Evolutionary conservation across 1,140 invertebrate species (phyloP).

Genomic region (Pinna nobilis): DNA sequence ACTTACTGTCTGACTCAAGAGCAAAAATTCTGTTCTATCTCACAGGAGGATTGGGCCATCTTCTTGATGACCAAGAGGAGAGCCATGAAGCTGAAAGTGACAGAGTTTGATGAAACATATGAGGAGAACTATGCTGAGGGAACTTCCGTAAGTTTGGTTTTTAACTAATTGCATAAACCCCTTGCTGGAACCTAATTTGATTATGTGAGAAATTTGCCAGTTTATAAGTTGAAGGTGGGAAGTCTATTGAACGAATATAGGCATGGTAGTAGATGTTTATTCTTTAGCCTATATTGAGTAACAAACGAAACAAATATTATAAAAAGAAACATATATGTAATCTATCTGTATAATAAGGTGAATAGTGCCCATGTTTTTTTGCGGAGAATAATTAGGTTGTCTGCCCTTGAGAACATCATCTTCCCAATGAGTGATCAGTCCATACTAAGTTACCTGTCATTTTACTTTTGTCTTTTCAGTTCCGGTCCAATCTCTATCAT

Average conservation of each 20-base stretch:
- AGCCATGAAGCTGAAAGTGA: slow-evolving; percentile 66
- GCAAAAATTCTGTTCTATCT: slow-evolving; percentile 7
- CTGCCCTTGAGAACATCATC: not conserved
- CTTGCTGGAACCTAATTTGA: not conserved
- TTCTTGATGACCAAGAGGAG: slow-evolving; percentile 66
- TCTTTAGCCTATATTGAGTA: too few species aligned
- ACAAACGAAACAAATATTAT: too few species aligned
- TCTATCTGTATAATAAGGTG: too few species aligned
- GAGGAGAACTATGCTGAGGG: slow-evolving; percentile 62
- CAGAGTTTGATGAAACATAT: slow-evolving; percentile 69
- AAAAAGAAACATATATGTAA: too few species aligned
- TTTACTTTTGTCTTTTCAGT: slow-evolving; percentile 64
- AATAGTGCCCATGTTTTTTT: too few species aligned
- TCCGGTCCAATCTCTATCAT: slow-evolving; percentile 74
- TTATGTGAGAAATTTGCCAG: not conserved
- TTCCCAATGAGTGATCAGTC: not conserved
- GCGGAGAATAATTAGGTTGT: too few species aligned
- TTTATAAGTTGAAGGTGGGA: not conserved
- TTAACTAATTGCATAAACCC: too few species aligned
- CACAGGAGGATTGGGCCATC: slow-evolving; percentile 72
- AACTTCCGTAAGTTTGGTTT: slow-evolving; percentile 45
- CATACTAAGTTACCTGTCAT: too few species aligned
- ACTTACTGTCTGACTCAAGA: not conserved
- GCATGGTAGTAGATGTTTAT: too few species aligned
- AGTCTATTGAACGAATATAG: too few species aligned